These are phyloP conservation scores for Brachionus paranguensis DNA, from an alignment of 1,140 invertebrate species.

Conservation along the genomic window DNA sequence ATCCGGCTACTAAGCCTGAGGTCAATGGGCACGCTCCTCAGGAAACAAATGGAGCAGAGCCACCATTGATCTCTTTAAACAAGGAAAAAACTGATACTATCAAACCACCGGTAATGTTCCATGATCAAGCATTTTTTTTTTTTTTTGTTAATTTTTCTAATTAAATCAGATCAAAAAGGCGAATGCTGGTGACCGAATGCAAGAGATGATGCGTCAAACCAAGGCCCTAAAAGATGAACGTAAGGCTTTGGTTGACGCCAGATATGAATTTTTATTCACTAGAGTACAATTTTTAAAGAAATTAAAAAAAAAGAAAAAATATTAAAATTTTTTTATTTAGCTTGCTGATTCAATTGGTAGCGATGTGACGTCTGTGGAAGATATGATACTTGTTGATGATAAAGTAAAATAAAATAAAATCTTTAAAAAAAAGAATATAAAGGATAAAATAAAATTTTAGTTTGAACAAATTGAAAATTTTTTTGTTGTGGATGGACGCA, in stretches of 20 bases:
- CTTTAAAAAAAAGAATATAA: neutral
- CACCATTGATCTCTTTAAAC: constrained; percentile 1
- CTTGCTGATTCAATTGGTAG: constrained; percentile 43
- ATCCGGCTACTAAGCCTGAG: neutral
- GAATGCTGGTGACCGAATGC: constrained; percentile 17
- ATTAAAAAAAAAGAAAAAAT: neutral
- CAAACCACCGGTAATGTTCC: neutral
- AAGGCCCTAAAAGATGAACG: constrained; percentile 34
- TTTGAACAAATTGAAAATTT: constrained; percentile 67
- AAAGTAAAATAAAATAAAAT: constrained; percentile 45
- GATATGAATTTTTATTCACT: constrained; percentile 40
- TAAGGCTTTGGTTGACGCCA: constrained; percentile 16
- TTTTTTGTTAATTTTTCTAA: neutral
- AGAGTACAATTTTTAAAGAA: neutral
- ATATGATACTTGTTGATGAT: constrained; percentile 52
- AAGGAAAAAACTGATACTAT: constrained; percentile 20
- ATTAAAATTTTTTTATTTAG: neutral
- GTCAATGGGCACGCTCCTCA: neutral
- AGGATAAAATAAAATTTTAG: constrained; percentile 43
- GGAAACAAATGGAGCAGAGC: constrained; percentile 1
- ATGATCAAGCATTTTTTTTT: neutral
- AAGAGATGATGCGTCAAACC: constrained; percentile 36
- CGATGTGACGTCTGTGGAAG: constrained; percentile 49
- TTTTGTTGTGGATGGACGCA: constrained; percentile 74
- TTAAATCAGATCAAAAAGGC: neutral